Evolutionary conservation across 2,888 invertebrate genomes (phyloP).

Genomic region (Eurytoma adleriae): DNA sequence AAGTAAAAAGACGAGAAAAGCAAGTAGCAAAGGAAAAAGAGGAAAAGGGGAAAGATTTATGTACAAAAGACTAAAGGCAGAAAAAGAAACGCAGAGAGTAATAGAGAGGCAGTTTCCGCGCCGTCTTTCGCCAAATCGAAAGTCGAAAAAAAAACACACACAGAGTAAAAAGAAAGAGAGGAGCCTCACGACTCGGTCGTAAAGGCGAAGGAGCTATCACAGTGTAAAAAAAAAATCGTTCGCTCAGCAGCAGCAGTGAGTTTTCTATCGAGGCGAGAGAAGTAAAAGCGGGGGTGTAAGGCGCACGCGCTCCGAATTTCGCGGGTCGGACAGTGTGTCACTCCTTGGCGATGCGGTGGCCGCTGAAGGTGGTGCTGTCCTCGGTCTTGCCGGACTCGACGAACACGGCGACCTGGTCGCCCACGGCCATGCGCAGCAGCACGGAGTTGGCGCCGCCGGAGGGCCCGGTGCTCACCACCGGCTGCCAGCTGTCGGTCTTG

Average conservation of each 20-base stretch:
- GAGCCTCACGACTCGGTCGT: not conserved
- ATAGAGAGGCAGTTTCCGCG: conserved; percentile 14
- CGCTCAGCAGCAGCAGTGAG: not conserved
- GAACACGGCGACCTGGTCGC: conserved; percentile 74
- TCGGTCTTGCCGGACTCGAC: conserved; percentile 68
- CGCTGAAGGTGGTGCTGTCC: conserved; percentile 72
- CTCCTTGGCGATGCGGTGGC: conserved; percentile 74
- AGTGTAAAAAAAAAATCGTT: conserved; percentile 26
- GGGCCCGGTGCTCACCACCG: conserved; percentile 64
- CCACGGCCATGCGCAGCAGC: conserved; percentile 72
- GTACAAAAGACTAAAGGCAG: conserved; percentile 32
- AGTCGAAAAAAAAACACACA: not conserved
- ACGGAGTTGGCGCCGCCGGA: conserved; percentile 73
- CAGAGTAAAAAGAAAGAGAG: conserved; percentile 15
- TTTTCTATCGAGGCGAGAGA: not conserved
- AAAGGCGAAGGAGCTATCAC: conserved; percentile 49
- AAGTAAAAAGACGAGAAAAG: conserved; percentile 1
- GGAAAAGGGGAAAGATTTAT: conserved; percentile 32
- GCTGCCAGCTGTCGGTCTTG: conserved; percentile 67
- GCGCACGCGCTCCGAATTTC: no score
- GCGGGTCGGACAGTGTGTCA: conserved; percentile 56
- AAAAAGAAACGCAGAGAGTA: conserved; percentile 10
- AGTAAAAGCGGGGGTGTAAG: not conserved
- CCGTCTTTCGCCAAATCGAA: not conserved
- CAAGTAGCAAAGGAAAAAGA: conserved; percentile 13